Evolutionary conservation across 2,888 invertebrate species (phyloP).

Genomic region (Troides oblongomaculatus): DNA sequence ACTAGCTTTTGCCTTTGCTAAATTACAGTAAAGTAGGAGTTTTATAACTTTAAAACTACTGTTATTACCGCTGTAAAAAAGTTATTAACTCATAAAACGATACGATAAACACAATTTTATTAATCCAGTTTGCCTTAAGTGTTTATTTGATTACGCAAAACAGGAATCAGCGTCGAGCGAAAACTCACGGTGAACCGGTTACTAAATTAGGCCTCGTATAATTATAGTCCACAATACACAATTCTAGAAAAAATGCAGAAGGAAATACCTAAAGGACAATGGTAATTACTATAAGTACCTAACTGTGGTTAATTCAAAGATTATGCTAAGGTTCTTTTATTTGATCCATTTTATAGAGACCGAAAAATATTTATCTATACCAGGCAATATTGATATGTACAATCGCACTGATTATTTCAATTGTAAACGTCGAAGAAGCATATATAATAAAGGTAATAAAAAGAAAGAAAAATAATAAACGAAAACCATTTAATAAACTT

Average conservation of each 20-base stretch:
- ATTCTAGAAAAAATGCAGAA: neutral
- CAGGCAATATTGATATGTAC: too few species aligned
- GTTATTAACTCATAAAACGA: neutral
- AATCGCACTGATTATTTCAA: too few species aligned
- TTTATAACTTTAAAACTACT: neutral
- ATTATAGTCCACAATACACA: neutral
- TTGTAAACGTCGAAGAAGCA: neutral
- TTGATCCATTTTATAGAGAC: too few species aligned
- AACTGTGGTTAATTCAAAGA: too few species aligned
- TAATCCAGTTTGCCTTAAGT: neutral
- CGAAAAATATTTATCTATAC: too few species aligned
- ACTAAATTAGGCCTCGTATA: neutral
- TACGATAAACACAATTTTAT: neutral
- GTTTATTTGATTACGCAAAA: neutral
- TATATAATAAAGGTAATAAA: neutral
- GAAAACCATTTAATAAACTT: conserved; percentile 23
- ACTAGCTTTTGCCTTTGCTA: neutral
- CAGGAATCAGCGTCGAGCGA: neutral
- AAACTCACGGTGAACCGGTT: conserved; percentile 11
- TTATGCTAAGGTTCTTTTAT: too few species aligned
- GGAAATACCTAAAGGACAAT: neutral
- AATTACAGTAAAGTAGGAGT: neutral
- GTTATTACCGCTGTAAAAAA: neutral
- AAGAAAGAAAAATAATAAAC: conserved; percentile 6
- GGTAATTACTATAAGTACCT: neutral